phyloP scores from a whole-genome alignment of 2,888 invertebrate species.

The Diarsia rubi region DNA sequence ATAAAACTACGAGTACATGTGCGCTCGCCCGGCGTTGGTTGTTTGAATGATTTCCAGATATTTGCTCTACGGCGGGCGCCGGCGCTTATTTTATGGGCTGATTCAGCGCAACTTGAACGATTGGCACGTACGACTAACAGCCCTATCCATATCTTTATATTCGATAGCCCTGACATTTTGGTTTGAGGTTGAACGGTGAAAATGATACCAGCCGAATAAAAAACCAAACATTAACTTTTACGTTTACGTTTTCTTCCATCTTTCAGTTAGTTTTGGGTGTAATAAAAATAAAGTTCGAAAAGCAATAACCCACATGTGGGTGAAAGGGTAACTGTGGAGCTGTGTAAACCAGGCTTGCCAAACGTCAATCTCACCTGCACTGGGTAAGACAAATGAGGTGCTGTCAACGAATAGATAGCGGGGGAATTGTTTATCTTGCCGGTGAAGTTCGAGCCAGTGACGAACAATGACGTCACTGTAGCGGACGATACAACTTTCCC shows the following conservation, averaged over 20 bases:
- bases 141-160: slow-evolving; percentile 77
- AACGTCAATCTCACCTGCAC: slow-evolving; percentile 54
- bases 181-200: slow-evolving; percentile 45
- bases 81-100: slow-evolving; percentile 77
- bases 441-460: slow-evolving; percentile 26
- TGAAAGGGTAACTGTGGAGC: slow-evolving; percentile 13
- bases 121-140: slow-evolving; percentile 82
- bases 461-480: slow-evolving; percentile 43
- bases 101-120: slow-evolving; percentile 80
- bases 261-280: slow-evolving; percentile 15
- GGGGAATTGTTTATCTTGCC: slow-evolving; percentile 40
- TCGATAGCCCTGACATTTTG: slow-evolving; percentile 49
- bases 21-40: slow-evolving; percentile 48
- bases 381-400: slow-evolving; percentile 54
- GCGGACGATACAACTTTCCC: not conserved
- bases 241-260: slow-evolving; percentile 39
- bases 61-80: slow-evolving; percentile 65
- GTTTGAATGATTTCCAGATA: slow-evolving; percentile 75
- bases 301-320: slow-evolving; percentile 15
- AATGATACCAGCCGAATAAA: slow-evolving; percentile 19
- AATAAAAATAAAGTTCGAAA: slow-evolving; percentile 25
- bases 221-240: slow-evolving; percentile 52
- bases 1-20: slow-evolving; percentile 66
- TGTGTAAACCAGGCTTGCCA: slow-evolving; percentile 17
- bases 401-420: slow-evolving; percentile 47